A percentile compares a stretch with the other conserved stretches of the same genome.
These are phyloP conservation scores for Tadarida brasiliensis DNA, from an alignment of 2,797 vertebrate species.

Conservation along the genomic window DNA sequence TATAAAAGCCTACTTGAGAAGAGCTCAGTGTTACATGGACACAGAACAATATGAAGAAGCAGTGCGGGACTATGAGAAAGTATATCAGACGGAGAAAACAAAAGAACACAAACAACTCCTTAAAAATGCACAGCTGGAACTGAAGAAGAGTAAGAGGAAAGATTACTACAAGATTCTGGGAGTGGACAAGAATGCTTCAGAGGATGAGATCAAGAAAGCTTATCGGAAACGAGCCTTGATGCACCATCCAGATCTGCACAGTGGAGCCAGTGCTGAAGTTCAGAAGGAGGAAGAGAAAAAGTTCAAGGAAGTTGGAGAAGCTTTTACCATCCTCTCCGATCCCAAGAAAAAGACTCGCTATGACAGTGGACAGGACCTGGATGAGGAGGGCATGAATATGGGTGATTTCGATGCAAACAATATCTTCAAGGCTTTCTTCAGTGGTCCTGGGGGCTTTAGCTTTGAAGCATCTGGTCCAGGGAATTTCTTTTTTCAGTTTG, in stretches of 20 bases:
- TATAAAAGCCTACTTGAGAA: slow-evolving; percentile 96
- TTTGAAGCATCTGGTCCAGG: slow-evolving; percentile 99
- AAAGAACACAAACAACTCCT: slow-evolving; percentile 99
- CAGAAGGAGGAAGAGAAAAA: slow-evolving; percentile 99
- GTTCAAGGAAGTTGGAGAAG: slow-evolving; percentile 99
- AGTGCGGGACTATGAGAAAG: slow-evolving; percentile 97
- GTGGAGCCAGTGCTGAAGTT: slow-evolving; percentile 94
- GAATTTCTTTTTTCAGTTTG: slow-evolving; percentile 99
- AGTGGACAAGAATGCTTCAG: slow-evolving; percentile 96
- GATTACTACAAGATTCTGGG: slow-evolving; percentile 99
- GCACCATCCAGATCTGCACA: slow-evolving; percentile 98
- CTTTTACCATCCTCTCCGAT: slow-evolving; percentile 98
- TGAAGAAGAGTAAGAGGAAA: slow-evolving; percentile 99
- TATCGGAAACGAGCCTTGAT: slow-evolving; percentile 97
- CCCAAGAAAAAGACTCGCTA: slow-evolving; percentile 98
- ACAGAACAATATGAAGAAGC: slow-evolving; percentile 98
- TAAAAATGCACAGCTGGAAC: slow-evolving; percentile 96
- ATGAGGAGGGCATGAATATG: slow-evolving; percentile 97
- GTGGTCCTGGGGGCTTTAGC: slow-evolving; percentile 96
- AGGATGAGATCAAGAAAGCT: slow-evolving; percentile 98
- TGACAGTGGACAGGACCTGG: slow-evolving; percentile 97
- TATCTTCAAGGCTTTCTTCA: slow-evolving; percentile 99
- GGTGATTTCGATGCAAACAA: slow-evolving; percentile 99
- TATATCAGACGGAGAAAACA: slow-evolving; percentile 98
- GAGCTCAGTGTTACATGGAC: slow-evolving; percentile 98